Evolutionary conservation across 2,888 invertebrate species (phyloP), one percentile per base, ranked within the genome.

Genomic region (Drosophila barbarae): DNA sequence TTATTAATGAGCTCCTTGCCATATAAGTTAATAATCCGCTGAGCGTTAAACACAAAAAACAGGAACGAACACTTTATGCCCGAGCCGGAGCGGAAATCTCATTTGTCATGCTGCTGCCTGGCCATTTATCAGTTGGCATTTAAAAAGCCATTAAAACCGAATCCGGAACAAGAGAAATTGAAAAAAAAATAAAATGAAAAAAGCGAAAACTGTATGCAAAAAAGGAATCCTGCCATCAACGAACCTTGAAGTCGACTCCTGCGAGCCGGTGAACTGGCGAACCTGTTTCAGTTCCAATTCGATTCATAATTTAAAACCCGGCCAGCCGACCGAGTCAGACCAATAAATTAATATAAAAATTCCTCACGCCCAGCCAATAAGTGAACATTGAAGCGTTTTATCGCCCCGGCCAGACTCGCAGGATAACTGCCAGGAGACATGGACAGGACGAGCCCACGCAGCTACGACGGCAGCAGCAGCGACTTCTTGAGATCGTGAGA

Each of bases 331-430:
- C 46, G 72, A 66, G 72, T 68, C 70, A 71, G 64, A 72, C 77
- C 76, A 77, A 84, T 85, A 85, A 85, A 85, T 85, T 85, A 85
- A 86, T 85, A 84, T 80, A 84, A 83, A 83, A 87, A 87, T 87
- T 87, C 85, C 79, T 87, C 85, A 85, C 85, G 86, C 85, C 86
- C 82, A 86, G 86, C 80, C 87, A 87, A 86, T 82, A 83, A 82
- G 77, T 74, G 77, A 79, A 79, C 77, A 82, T 71, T 81, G 76
- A 82, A 81, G 79, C 74, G 79, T 81, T 82, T 83, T 80, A 83
- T 81, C 81, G 78, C 73, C 56, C 54, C 61, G 56, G 58, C 72
- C 76, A 77, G 77, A 69, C 77, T 60, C 74, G 69, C 60, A 73
- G 59, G 46, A 47, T 60, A 58, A 58, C 47, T 12, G 44, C 44